Percentiles rank a stretch among this genome's conserved stretches.
These are phyloP conservation scores for Acanthococcus lagerstroemiae DNA, from an alignment of 2,888 invertebrate genomes.

Conservation along the genomic window DNA sequence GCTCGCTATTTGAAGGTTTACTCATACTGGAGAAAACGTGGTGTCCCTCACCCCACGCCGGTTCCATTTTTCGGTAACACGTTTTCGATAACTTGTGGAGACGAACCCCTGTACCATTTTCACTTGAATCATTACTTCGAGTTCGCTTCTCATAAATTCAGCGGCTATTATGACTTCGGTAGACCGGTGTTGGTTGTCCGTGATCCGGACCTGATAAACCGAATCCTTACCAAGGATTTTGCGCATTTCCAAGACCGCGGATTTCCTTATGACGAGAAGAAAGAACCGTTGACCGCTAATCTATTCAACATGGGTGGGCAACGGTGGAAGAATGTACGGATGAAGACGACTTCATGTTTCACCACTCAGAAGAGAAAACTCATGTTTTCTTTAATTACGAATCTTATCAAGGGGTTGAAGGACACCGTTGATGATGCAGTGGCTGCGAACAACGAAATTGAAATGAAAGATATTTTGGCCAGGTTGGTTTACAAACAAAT, in stretches of 20 bases:
- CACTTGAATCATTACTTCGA: constrained; percentile 11
- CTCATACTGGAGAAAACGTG: constrained; percentile 18
- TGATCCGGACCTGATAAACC: constrained; percentile 45
- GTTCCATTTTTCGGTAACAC: constrained; percentile 21
- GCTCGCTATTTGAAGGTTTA: background rate
- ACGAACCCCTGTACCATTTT: constrained; percentile 14
- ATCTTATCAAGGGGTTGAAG: constrained; percentile 41
- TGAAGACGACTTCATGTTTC: constrained; percentile 47
- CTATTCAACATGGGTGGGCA: constrained; percentile 44
- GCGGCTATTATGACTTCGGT: constrained; percentile 46
- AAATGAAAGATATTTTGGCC: constrained; percentile 16
- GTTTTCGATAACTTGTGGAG: constrained; percentile 14
- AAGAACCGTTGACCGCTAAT: constrained; percentile 42
- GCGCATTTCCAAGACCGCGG: constrained; percentile 45
- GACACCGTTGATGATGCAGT: background rate
- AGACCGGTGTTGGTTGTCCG: constrained; percentile 44
- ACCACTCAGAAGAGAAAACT: constrained; percentile 48
- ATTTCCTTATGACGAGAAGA: constrained; percentile 39
- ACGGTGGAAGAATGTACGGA: constrained; percentile 47
- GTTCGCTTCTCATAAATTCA: constrained; percentile 25
- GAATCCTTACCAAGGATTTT: constrained; percentile 45
- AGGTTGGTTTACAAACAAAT: background rate
- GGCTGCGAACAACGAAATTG: constrained; percentile 2
- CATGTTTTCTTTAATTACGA: constrained; percentile 45
- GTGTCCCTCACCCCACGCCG: constrained; percentile 2